Percentiles rank a stretch among this genome's conserved stretches.
phyloP scores from a whole-genome alignment of 2,888 invertebrate genomes.

The Candidula unifasciata region DNA sequence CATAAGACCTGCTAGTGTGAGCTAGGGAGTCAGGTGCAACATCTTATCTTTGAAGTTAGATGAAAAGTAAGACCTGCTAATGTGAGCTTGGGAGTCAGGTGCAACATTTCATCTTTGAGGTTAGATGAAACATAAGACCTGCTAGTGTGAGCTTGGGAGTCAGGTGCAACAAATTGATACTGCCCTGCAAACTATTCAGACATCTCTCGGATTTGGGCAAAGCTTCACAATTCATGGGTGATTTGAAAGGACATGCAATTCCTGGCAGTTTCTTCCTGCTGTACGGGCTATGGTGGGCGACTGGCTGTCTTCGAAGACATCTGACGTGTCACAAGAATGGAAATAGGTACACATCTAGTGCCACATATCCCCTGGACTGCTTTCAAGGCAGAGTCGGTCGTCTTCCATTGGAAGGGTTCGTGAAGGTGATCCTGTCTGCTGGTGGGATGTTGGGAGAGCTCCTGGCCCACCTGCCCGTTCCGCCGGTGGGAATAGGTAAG shows the following conservation, averaged over 20 bases:
- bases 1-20: too few species aligned
- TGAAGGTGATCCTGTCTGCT: conserved; percentile 38
- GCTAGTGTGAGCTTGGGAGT: too few species aligned
- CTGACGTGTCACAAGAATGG: conserved; percentile 3
- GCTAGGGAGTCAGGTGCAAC: too few species aligned
- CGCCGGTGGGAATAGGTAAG: conserved; percentile 43
- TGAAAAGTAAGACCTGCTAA: too few species aligned
- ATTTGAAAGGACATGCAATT: conserved; percentile 41
- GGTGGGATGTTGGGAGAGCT: conserved; percentile 40
- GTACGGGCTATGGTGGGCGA: conserved; percentile 40
- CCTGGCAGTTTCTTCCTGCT: conserved; percentile 42
- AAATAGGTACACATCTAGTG: conserved; percentile 23
- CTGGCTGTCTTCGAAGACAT: conserved; percentile 30
- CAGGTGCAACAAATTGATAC: too few species aligned
- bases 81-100: too few species aligned
- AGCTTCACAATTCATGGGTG: conserved; percentile 3
- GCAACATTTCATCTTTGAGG: too few species aligned
- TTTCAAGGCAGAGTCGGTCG: conserved; percentile 3
- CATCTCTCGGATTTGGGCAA: not conserved
- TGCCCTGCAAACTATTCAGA: too few species aligned
- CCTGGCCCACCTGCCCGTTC: conserved; percentile 28
- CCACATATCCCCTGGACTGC: conserved; percentile 19
- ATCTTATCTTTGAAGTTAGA: too few species aligned
- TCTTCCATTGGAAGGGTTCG: conserved; percentile 40
- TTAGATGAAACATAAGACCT: too few species aligned